Evolutionary conservation across 2,113 vertebrate species (phyloP).

Genomic region (Odontophorus gujanensis): DNA sequence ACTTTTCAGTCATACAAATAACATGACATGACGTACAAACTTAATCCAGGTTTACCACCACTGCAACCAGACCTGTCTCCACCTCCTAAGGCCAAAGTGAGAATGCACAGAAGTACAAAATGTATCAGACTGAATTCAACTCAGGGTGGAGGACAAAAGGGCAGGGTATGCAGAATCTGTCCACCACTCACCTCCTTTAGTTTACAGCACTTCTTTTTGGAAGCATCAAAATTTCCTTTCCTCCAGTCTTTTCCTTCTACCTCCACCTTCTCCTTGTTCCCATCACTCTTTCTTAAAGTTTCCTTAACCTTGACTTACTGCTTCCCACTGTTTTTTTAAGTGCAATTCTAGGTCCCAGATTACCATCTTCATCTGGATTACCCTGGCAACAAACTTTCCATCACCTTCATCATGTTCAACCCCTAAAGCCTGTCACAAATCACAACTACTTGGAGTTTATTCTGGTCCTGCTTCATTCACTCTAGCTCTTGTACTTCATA

Average conservation of each 20-base stretch:
- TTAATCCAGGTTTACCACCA: background rate
- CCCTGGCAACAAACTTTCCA: conserved; percentile 36
- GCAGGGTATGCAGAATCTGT: background rate
- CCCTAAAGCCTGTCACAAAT: background rate
- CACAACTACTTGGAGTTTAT: background rate
- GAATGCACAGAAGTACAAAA: background rate
- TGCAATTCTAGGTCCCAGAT: background rate
- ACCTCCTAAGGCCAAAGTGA: background rate
- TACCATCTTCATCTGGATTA: conserved; percentile 15
- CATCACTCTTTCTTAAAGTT: background rate
- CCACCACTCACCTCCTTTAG: background rate
- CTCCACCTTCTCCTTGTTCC: background rate
- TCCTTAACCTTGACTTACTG: conserved; percentile 37
- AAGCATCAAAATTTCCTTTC: background rate
- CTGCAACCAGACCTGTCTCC: background rate
- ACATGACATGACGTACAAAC: background rate
- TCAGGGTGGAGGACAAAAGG: background rate
- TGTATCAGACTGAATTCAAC: background rate
- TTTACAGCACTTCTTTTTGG: background rate
- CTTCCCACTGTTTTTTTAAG: background rate
- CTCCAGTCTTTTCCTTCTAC: background rate
- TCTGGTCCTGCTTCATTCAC: background rate
- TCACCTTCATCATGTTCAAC: background rate
- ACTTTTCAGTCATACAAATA: background rate
- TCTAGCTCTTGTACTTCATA: background rate